Conservation (phyloP, 2,113 vertebrate genomes). For the Gallinago jamesoni region DNA sequence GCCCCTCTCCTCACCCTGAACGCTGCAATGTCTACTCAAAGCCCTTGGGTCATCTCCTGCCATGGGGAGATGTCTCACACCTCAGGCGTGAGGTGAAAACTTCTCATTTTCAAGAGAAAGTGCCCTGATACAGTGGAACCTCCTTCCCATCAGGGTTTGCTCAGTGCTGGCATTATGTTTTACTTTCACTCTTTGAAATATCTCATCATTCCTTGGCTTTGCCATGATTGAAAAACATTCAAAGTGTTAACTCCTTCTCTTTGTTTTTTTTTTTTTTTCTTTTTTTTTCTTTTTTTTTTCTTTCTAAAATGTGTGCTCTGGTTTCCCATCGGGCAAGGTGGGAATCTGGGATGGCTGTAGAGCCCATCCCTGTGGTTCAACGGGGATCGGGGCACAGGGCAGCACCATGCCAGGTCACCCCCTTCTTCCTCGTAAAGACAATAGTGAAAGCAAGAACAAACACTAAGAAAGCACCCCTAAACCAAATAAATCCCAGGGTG, state of each 20-base stretch:
- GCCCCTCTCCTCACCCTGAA: background rate
- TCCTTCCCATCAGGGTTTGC: background rate
- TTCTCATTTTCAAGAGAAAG: background rate
- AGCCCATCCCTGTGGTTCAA: fast-evolving
- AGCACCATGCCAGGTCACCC: background rate
- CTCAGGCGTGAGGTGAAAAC: background rate
- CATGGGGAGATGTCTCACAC: background rate
- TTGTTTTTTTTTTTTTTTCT: no score
- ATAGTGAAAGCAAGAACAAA: background rate
- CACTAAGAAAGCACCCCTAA: background rate
- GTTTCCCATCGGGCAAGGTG: background rate
- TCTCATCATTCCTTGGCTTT: background rate
- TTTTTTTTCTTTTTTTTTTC: no score
- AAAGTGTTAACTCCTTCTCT: background rate
- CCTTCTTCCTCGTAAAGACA: background rate
- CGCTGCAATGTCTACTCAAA: background rate
- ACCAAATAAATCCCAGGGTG: background rate
- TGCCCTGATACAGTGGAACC: fast-evolving
- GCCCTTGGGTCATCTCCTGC: background rate
- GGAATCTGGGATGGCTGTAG: no score
- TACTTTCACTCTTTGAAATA: background rate
- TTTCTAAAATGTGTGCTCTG: background rate
- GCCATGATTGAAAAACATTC: background rate
- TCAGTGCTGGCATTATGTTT: background rate
- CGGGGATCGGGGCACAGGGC: fast-evolving